A percentile compares a stretch with the other conserved stretches of the same genome.
Conservation (phyloP, 2,113 vertebrate species). For the Condylura cristata region DNA sequence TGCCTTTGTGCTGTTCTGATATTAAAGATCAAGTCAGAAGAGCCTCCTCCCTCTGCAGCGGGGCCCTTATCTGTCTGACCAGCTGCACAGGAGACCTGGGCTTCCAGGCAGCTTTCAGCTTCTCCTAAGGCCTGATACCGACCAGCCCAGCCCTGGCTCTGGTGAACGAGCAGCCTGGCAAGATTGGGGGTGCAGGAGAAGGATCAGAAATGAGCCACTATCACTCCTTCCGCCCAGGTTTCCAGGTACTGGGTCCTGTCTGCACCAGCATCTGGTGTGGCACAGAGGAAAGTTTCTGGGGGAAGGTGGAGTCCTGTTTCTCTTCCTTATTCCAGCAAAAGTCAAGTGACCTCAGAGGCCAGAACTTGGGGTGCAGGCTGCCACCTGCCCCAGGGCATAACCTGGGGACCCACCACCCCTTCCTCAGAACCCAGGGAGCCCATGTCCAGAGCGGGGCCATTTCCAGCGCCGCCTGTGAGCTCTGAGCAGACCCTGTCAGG, state of each 20-base stretch:
- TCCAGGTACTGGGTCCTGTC: neutral
- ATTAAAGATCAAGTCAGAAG: neutral
- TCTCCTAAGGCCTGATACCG: neutral
- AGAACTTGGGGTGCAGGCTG: too few relatives aligned
- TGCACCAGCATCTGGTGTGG: rapidly evolving
- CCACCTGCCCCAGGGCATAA: too few relatives aligned
- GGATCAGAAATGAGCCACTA: neutral
- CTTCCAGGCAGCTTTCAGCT: too few relatives aligned
- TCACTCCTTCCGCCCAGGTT: neutral
- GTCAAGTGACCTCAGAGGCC: neutral
- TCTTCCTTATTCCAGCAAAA: neutral
- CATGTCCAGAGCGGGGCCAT: neutral
- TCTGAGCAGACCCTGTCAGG: slow-evolving; percentile 37
- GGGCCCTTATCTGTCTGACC: rapidly evolving
- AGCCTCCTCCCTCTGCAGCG: rapidly evolving
- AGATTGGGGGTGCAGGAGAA: rapidly evolving
- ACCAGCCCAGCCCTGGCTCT: neutral
- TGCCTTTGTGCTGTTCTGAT: rapidly evolving
- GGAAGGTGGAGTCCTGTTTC: neutral
- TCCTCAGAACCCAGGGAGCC: neutral
- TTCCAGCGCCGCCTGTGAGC: rapidly evolving
- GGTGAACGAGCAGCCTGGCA: neutral
- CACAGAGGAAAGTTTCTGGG: neutral
- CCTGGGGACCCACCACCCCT: neutral
- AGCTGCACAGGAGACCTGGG: rapidly evolving